These are phyloP conservation scores for Achatina immaculata DNA, from an alignment of 1,140 invertebrate genomes.

Conservation along the genomic window DNA sequence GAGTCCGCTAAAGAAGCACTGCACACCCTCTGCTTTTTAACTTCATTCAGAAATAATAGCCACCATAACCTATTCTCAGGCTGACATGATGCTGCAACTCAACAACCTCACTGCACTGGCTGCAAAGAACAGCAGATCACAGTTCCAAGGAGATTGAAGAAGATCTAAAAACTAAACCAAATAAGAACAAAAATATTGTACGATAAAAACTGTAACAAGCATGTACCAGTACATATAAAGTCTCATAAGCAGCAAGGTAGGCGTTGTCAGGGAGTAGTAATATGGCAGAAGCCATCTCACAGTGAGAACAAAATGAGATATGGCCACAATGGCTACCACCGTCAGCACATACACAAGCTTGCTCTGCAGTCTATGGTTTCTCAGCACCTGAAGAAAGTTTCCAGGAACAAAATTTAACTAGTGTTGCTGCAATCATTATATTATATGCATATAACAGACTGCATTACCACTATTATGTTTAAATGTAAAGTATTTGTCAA, in stretches of 20 bases:
- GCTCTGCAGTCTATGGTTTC: conserved; percentile 46
- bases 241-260: conserved; percentile 52
- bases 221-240: conserved; percentile 62
- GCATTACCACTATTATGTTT: not conserved
- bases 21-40: no score
- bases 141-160: no score
- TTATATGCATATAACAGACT: not conserved
- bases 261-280: conserved; percentile 52
- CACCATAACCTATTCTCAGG: no score
- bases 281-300: conserved; percentile 60
- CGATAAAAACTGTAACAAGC: no score
- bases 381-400: conserved; percentile 41
- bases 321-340: conserved; percentile 48
- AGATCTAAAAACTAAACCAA: no score
- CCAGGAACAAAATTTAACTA: not conserved
- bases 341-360: conserved; percentile 57
- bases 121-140: no score
- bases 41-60: no score
- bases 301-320: conserved; percentile 51
- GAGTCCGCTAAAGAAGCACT: no score
- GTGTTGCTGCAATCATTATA: not conserved
- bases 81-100: no score
- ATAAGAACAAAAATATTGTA: not conserved
- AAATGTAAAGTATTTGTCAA: not conserved
- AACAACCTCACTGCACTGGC: no score